These are phyloP conservation scores for Halcyon chelicuti DNA, from an alignment of 2,797 vertebrate species.

Conservation along the genomic window DNA sequence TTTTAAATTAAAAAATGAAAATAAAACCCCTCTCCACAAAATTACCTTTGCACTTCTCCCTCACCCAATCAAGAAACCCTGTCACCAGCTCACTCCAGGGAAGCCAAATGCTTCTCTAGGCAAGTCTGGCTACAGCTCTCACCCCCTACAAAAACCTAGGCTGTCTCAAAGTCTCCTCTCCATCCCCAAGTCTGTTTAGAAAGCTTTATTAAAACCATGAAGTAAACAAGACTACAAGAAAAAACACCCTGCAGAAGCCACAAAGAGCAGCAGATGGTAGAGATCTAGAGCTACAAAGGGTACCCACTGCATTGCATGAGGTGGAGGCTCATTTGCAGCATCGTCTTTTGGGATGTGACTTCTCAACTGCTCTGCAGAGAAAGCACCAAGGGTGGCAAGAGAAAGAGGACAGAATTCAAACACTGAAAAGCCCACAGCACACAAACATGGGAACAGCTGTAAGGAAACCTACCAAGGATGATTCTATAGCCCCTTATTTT, in stretches of 20 bases:
- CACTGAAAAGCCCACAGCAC: background rate
- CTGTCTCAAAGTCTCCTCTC: background rate
- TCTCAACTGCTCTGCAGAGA: background rate
- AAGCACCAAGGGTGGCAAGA: accelerated
- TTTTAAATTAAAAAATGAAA: background rate
- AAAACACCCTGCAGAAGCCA: background rate
- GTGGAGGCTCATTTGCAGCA: background rate
- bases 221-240: background rate
- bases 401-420: background rate
- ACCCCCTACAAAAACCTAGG: background rate
- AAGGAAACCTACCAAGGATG: background rate
- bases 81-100: background rate
- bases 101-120: background rate
- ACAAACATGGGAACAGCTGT: background rate
- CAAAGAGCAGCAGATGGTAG: background rate
- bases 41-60: background rate
- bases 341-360: background rate
- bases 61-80: background rate
- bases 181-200: background rate
- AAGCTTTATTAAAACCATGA: constrained; percentile 1
- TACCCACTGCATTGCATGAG: background rate
- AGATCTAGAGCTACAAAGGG: background rate
- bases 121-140: background rate
- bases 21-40: background rate
- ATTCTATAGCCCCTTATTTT: background rate